Conservation (phyloP, 2,888 invertebrate species). For the Andrena praecox region DNA sequence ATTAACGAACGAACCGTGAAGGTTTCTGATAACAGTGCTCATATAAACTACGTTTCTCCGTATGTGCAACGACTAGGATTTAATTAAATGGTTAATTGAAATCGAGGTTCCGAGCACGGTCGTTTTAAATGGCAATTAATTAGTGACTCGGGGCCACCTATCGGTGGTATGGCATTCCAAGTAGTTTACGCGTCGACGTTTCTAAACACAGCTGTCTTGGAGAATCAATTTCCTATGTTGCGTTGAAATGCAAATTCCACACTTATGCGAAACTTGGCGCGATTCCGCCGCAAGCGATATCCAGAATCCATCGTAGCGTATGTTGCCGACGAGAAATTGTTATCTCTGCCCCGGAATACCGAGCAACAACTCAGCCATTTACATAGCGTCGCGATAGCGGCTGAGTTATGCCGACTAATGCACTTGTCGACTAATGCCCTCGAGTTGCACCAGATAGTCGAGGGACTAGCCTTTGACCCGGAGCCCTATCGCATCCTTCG, state of each 20-base stretch:
- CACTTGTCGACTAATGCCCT: conserved; percentile 65
- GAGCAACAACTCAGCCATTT: conserved; percentile 77
- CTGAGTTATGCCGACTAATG: conserved; percentile 76
- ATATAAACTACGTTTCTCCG: neutral
- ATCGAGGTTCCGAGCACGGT: neutral
- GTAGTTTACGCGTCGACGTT: neutral
- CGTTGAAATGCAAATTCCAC: conserved; percentile 6
- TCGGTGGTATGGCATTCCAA: too few species aligned
- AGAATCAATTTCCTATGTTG: conserved; percentile 24
- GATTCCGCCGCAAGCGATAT: neutral
- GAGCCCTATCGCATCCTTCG: conserved; percentile 11
- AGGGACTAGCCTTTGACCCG: conserved; percentile 17
- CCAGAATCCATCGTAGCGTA: conserved; percentile 9
- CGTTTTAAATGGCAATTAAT: neutral
- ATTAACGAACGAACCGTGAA: too few species aligned
- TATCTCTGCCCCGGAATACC: conserved; percentile 41
- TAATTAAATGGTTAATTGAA: neutral
- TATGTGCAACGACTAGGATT: neutral
- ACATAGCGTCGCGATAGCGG: conserved; percentile 73
- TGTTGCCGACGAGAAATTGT: conserved; percentile 44
- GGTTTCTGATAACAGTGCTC: neutral
- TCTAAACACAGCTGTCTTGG: neutral
- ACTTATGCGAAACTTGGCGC: conserved; percentile 23
- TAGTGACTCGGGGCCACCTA: too few species aligned
- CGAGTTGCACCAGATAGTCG: conserved; percentile 34